These are phyloP conservation scores for Yponomeuta sedellus DNA, from an alignment of 2,888 invertebrate genomes.

Conservation along the genomic window DNA sequence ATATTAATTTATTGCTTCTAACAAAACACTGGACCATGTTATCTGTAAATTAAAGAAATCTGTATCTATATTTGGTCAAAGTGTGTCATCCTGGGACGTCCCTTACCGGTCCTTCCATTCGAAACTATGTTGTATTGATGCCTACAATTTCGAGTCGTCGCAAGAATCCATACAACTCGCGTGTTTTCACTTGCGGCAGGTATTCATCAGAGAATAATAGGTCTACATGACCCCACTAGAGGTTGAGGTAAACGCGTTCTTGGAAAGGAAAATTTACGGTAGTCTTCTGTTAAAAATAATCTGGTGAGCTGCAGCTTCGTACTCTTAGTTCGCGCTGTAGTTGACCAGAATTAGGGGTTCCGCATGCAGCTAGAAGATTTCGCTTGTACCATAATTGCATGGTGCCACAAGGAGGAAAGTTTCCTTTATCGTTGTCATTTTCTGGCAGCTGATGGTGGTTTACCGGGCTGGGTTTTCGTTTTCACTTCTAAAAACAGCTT, in stretches of 20 bases:
- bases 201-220: not conserved
- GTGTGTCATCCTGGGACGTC: no score
- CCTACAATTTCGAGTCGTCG: no score
- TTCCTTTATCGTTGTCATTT: not conserved
- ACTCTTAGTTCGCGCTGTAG: not conserved
- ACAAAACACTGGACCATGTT: no score
- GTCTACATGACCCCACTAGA: not conserved
- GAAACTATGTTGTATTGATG: no score
- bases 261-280: not conserved
- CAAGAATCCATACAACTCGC: not conserved
- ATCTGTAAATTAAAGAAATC: no score
- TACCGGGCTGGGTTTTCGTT: not conserved
- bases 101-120: no score
- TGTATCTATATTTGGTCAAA: no score
- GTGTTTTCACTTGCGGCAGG: not conserved
- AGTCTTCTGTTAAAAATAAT: not conserved
- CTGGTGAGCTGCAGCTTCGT: not conserved
- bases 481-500: no score
- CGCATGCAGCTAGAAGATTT: not conserved
- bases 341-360: not conserved
- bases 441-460: not conserved
- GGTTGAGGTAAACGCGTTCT: not conserved
- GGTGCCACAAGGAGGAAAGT: not conserved
- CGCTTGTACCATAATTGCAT: constrained; percentile 13
- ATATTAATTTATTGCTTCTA: no score